A percentile compares a stretch with the other conserved stretches of the same genome.
These are phyloP conservation scores for Ginglymostoma cirratum DNA, from an alignment of 2,113 vertebrate genomes.

Conservation along the genomic window DNA sequence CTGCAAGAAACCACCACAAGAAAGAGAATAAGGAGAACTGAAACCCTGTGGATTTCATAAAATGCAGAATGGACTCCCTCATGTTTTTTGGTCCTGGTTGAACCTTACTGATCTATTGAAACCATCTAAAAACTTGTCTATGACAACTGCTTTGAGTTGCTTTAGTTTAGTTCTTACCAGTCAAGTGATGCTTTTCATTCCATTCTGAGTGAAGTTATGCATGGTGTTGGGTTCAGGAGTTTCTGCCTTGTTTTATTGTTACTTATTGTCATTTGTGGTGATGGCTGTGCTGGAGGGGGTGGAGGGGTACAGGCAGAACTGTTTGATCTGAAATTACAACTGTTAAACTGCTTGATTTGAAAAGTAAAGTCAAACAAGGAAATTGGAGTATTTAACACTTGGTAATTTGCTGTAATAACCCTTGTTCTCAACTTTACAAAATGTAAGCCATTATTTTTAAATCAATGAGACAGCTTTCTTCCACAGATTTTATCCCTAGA, in stretches of 20 bases:
- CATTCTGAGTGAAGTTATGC: neutral
- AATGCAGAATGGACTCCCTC: constrained; percentile 25
- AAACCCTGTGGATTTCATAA: constrained; percentile 33
- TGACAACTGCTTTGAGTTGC: neutral
- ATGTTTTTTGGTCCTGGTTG: constrained; percentile 11
- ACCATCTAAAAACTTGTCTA: constrained; percentile 10
- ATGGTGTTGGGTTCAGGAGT: neutral
- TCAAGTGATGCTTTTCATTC: neutral
- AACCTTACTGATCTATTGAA: constrained; percentile 30
- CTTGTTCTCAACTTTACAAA: neutral
- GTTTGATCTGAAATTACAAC: neutral
- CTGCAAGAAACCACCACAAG: constrained; percentile 28
- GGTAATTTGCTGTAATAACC: neutral
- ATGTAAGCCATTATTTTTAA: constrained; percentile 2
- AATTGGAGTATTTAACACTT: neutral
- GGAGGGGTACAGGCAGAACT: neutral
- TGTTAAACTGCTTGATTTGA: constrained; percentile 9
- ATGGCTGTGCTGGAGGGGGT: neutral
- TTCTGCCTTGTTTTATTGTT: neutral
- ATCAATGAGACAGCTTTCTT: neutral
- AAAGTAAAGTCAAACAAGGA: neutral
- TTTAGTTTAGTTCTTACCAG: constrained; percentile 5
- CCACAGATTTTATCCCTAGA: neutral
- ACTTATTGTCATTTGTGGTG: neutral
- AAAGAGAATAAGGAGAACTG: constrained; percentile 25